A percentile compares a stretch with the other conserved stretches of the same genome.
phyloP scores from a whole-genome alignment of 1,140 invertebrate species.

The Drosophila parabipectinata region DNA sequence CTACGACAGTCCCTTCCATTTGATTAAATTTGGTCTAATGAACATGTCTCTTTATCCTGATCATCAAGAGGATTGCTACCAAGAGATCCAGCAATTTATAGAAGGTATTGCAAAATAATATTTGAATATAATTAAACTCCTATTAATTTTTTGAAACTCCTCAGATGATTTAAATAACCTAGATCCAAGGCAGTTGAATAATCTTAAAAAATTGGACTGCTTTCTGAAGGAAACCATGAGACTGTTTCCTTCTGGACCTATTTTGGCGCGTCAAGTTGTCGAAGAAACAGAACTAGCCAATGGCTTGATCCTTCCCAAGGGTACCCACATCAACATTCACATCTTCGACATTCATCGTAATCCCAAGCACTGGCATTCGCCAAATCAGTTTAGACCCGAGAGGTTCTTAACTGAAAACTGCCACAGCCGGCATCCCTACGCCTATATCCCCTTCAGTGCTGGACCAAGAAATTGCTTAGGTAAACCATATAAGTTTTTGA shows the following conservation, averaged over 20 bases:
- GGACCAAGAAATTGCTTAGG: constrained; percentile 72
- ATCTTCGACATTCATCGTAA: constrained; percentile 86
- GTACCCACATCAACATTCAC: constrained; percentile 83
- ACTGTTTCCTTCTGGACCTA: constrained; percentile 88
- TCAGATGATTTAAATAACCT: constrained; percentile 59
- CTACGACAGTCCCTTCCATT: constrained; percentile 89
- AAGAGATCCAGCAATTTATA: constrained; percentile 66
- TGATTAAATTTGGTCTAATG: constrained; percentile 86
- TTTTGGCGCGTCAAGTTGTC: constrained; percentile 86
- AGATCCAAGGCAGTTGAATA: constrained; percentile 85
- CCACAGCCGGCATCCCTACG: constrained; percentile 77
- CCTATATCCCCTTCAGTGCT: constrained; percentile 86
- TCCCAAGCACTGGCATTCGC: constrained; percentile 88
- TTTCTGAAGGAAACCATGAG: constrained; percentile 87
- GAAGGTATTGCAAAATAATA: constrained; percentile 11
- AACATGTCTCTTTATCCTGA: constrained; percentile 86
- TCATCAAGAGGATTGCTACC: constrained; percentile 86
- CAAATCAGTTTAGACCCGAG: constrained; percentile 90
- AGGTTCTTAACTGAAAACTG: constrained; percentile 88
- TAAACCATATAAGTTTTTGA: neutral
- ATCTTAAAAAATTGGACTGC: constrained; percentile 88
- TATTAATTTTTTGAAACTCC: neutral
- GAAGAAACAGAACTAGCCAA: constrained; percentile 84
- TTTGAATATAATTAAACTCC: neutral
- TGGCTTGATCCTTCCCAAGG: constrained; percentile 83